Evolutionary conservation across 2,888 invertebrate species (phyloP).

Genomic region (Synergus itoensis): DNA sequence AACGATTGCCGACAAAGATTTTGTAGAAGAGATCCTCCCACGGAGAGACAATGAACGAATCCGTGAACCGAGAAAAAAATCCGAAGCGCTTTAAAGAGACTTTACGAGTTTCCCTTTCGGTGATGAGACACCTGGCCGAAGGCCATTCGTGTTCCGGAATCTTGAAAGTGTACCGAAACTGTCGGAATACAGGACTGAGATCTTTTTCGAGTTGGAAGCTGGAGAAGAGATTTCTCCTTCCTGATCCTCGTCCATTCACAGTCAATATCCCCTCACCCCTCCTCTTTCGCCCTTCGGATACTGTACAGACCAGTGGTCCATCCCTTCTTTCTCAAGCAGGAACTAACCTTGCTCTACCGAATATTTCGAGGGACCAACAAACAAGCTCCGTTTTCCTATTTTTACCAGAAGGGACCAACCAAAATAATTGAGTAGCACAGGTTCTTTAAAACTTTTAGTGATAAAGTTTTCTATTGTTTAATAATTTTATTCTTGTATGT

Average conservation of each 20-base stretch:
- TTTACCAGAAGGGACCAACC: neutral
- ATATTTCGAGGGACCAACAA: slow-evolving; percentile 23
- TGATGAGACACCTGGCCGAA: slow-evolving; percentile 70
- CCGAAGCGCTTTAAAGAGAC: slow-evolving; percentile 63
- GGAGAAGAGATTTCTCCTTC: slow-evolving; percentile 54
- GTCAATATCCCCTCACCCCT: slow-evolving; percentile 53
- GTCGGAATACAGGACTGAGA: slow-evolving; percentile 62
- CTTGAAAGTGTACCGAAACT: slow-evolving; percentile 71
- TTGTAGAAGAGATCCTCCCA: slow-evolving; percentile 44
- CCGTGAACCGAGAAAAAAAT: slow-evolving; percentile 53
- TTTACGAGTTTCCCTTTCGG: slow-evolving; percentile 67
- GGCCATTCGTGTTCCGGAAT: slow-evolving; percentile 65
- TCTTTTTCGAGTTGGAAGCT: slow-evolving; percentile 56
- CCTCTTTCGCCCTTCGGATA: slow-evolving; percentile 42
- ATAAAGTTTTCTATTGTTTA: too few species aligned
- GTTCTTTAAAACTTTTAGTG: too few species aligned
- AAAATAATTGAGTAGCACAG: neutral
- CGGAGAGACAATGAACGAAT: slow-evolving; percentile 41
- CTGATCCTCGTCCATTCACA: slow-evolving; percentile 64
- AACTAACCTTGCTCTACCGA: slow-evolving; percentile 24
- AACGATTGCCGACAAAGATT: slow-evolving; percentile 39
- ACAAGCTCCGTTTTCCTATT: neutral
- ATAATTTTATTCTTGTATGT: too few species aligned
- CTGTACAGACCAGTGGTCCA: slow-evolving; percentile 47
- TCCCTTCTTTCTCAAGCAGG: slow-evolving; percentile 48